phyloP scores from a whole-genome alignment of 2,113 vertebrate species.

The Gila orcuttii region DNA sequence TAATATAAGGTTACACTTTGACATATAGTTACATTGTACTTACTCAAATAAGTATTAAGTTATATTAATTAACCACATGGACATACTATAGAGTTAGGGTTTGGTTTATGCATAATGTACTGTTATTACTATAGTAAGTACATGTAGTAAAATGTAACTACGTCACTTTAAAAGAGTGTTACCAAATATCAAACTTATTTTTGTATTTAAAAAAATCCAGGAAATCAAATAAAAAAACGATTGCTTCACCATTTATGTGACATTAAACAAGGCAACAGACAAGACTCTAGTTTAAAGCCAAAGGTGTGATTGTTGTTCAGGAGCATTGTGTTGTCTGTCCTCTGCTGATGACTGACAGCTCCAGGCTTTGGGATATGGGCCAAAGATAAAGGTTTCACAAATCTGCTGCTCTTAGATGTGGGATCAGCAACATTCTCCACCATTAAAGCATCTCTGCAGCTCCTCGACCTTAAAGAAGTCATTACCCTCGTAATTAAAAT shows the following conservation, averaged over 20 bases:
- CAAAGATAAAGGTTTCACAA: conserved; percentile 37
- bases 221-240: neutral
- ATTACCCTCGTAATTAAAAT: neutral
- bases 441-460: neutral
- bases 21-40: no score
- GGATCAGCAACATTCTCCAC: conserved; percentile 51
- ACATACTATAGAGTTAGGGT: no score
- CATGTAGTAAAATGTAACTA: no score
- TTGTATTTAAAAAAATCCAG: neutral
- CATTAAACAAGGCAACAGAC: neutral
- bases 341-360: conserved; percentile 35
- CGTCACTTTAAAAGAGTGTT: no score
- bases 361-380: conserved; percentile 2
- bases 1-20: neutral
- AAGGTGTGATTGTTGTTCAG: conserved; percentile 30
- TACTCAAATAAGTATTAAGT: no score
- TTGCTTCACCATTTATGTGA: conserved; percentile 25
- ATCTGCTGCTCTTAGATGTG: conserved; percentile 21
- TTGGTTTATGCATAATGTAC: no score
- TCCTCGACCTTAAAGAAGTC: conserved; percentile 3
- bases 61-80: no score
- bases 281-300: neutral
- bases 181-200: neutral
- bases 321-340: neutral
- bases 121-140: no score